Base-by-base conservation (phyloP, 2,113 vertebrate species). In the Dicentrarchus labrax region DNA sequence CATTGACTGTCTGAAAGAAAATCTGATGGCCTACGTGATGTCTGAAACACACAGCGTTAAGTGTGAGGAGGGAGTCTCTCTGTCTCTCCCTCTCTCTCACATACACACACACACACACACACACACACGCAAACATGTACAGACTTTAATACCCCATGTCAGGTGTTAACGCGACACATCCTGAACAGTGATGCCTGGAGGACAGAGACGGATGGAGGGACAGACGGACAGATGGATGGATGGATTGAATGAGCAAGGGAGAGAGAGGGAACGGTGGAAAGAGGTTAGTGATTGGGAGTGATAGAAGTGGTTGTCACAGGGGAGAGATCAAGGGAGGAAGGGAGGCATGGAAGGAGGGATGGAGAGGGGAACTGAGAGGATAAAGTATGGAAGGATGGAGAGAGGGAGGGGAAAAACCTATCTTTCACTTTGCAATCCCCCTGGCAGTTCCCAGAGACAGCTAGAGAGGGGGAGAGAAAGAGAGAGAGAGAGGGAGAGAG, bases 351-450 rank as follows among this genome's bases (percentile, higher is more conserved):
- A 80, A 67, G 78, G 76, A 86, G 72, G 86, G 80, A 89, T 57
- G 62, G 50, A 77, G 50, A 41, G 4, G 60, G 24, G 59, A 75
- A 13, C n/a, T n/a, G 50, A 71, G 70, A 50, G 24, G 70, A 74
- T 39, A 53, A 81, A 43, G 76, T 13, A 73, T 39, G 45, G 83
- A 85, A 60, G 59, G 76, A 61, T 65, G 48, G 47, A 60, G 53
- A 71, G 38, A 54, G 65, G n/a, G 80, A 67, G 80, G 81, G 72
- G 56, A 39, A 76, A 45, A 67, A 83, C 48, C 86, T 51, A 91
- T 92, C 86, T 77, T 89, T 92, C 86, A 88, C 73, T 83, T 65
- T 65, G 74, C 73, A 84, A 85, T 77, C 65, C 86, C n/a, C 68
- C 78, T 56, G 89, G 90, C 80, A 89, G 72, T 62, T 85, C 76